Evolutionary conservation across 2,797 vertebrate species (phyloP).

Genomic region (Apogon hyalosoma): DNA sequence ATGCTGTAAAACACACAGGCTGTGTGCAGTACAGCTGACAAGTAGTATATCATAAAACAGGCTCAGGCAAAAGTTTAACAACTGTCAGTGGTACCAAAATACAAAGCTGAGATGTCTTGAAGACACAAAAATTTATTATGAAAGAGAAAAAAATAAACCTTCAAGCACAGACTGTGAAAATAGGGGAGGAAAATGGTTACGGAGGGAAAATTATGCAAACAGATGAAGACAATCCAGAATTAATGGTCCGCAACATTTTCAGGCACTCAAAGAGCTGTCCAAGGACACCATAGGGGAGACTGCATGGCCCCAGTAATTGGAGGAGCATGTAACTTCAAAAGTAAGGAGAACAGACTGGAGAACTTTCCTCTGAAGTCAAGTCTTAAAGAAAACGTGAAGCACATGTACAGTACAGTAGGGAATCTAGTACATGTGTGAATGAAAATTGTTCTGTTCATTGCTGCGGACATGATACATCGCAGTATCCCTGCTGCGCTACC

Average conservation of each 20-base stretch:
- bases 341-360: conserved; percentile 76
- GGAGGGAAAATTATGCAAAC: conserved; percentile 81
- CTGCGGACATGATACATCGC: conserved; percentile 75
- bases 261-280: conserved; percentile 83
- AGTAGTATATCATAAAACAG: conserved; percentile 57
- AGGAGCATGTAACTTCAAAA: conserved; percentile 85
- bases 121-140: conserved; percentile 61
- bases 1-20: conserved; percentile 58
- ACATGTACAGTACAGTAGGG: conserved; percentile 79
- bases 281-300: conserved; percentile 84
- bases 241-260: conserved; percentile 84
- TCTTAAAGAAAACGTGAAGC: conserved; percentile 82
- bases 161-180: conserved; percentile 54
- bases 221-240: conserved; percentile 86
- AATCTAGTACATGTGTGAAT: conserved; percentile 78
- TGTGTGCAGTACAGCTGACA: conserved; percentile 64
- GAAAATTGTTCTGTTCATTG: conserved; percentile 75
- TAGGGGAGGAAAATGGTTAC: conserved; percentile 64
- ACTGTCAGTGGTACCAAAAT: conserved; percentile 60
- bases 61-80: conserved; percentile 69
- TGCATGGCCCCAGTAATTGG: conserved; percentile 82
- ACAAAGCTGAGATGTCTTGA: conserved; percentile 57
- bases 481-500: conserved; percentile 63
- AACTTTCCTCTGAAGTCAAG: conserved; percentile 77
- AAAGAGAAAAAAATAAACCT: conserved; percentile 53